Evolutionary conservation across 2,113 vertebrate genomes (phyloP).

Genomic region (chimpanzee (Pan troglodytes)): NHGRI_mPanTro3-v2.1_pri NC_086015.1:39088001-39088500

Average conservation of each 20-base stretch:
- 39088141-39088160: neutral
- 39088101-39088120: neutral
- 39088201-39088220: neutral
- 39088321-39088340: neutral
- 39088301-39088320: neutral
- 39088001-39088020: neutral
- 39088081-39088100: neutral
- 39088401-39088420: neutral
- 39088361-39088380: conserved; percentile 26
- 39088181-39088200: neutral
- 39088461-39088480: neutral
- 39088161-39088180: neutral
- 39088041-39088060: neutral
- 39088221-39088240: neutral
- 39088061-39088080: neutral
- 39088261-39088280: neutral
- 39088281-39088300: neutral
- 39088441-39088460: neutral
- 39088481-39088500: neutral
- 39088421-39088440: neutral
- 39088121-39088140: neutral
- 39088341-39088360: neutral
- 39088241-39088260: neutral
- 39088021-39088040: neutral
- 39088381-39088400: neutral